Evolutionary conservation across 2,888 invertebrate species (phyloP), one percentile per base, ranked within the genome.

Genomic region (Apoda limacodes): DNA sequence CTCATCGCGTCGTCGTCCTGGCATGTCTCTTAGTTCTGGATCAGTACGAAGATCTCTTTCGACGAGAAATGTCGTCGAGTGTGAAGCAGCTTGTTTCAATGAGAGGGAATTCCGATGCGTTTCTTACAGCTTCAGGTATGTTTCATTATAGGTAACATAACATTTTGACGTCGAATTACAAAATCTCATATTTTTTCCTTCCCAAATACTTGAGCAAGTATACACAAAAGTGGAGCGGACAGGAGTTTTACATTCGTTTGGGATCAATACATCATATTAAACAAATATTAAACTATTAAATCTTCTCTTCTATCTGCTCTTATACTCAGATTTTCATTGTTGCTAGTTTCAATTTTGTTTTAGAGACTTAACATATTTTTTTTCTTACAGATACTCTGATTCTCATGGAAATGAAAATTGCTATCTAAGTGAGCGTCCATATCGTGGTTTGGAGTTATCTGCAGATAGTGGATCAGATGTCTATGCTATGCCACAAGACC

Each of bases 391-490:
- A 22, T 83, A 83, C 48, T 85, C 85, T 0, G 81, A 75, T 13
- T 70, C 83, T 1, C 83, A 84, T 0, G 82, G 84, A 0, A 49
- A 61, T 0, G 90, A 92, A 49, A 93, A 93, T 60, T 93, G 92
- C 45, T 88, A 88, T 57, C 68, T 92, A 3, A 90, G 90, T 44
- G 88, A 88, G 50, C 72, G 87, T 5, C 84, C 88, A 0, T 88
- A 89, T 42, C 82, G 86, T 40, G 84, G 86, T 11, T 59, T 92
- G 17, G 88, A 90, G 43, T 82, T 89, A 50, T 89, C 92, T 38
- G 85, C 87, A 1, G 92, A 93, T 52, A 84, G 88, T 9, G 88
- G 91, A 35, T 92, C 88, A 22, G 92, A 93, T 48, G 87, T 91
- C 12, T 93, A 92, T 52, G 87, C 88, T 1, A 88, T 90, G 84